A percentile compares a stretch with the other conserved stretches of the same genome.
phyloP scores from a whole-genome alignment of 2,888 invertebrate species.

The Mechanitis mazaeus region DNA sequence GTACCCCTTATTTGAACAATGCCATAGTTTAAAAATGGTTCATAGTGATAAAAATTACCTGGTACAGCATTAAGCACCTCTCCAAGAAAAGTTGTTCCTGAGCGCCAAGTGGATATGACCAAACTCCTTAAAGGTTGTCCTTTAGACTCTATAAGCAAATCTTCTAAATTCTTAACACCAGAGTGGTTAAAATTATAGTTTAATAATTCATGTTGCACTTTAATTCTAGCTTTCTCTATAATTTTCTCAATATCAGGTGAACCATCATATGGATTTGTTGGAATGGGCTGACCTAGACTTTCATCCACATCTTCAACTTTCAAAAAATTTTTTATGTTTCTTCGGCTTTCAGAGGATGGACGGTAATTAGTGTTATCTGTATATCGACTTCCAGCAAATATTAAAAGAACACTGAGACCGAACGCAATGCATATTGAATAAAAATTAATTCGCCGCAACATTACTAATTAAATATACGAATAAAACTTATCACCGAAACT shows the following conservation, averaged over 20 bases:
- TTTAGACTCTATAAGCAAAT: constrained; percentile 81
- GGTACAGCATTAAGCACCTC: constrained; percentile 90
- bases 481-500: constrained; percentile 36
- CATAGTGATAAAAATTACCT: constrained; percentile 93
- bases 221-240: constrained; percentile 55
- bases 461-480: constrained; percentile 53
- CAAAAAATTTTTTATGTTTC: constrained; percentile 70
- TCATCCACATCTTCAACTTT: constrained; percentile 78
- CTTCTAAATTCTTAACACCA: constrained; percentile 75
- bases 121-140: constrained; percentile 86
- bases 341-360: constrained; percentile 61
- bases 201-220: constrained; percentile 59
- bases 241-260: constrained; percentile 58
- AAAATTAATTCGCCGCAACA: constrained; percentile 72
- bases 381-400: constrained; percentile 75
- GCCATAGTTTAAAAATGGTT: constrained; percentile 89
- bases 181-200: constrained; percentile 58
- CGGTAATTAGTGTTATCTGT: constrained; percentile 72
- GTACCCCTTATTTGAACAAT: constrained; percentile 88
- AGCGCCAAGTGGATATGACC: constrained; percentile 92
- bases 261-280: constrained; percentile 60
- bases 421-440: constrained; percentile 74
- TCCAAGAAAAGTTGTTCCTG: constrained; percentile 93
- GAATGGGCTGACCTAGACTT: constrained; percentile 44
- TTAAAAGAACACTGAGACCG: constrained; percentile 71